phyloP scores from a whole-genome alignment of 1,140 invertebrate species.

The Acromyrmex charruanus region DNA sequence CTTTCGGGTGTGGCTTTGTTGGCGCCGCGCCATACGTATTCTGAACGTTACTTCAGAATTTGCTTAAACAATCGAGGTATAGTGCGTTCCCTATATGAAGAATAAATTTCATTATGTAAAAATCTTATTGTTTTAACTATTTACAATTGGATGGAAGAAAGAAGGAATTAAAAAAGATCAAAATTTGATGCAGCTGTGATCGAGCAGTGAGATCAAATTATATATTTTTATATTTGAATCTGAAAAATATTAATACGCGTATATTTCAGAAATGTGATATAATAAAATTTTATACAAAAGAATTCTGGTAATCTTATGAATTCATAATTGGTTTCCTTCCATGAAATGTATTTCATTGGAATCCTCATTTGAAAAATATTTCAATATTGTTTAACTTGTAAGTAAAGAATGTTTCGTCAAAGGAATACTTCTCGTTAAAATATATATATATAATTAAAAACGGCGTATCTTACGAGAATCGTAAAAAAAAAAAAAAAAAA shows the following conservation, averaged over 20 bases:
- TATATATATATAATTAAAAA: conserved; percentile 33
- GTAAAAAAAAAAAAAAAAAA: neutral
- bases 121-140: conserved; percentile 7
- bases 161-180: neutral
- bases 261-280: neutral
- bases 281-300: neutral
- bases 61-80: conserved; percentile 45
- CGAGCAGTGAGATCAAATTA: neutral
- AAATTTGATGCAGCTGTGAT: neutral
- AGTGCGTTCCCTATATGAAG: neutral
- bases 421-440: conserved; percentile 6
- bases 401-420: conserved; percentile 17
- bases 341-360: neutral
- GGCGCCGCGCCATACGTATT: conserved; percentile 22
- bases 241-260: neutral
- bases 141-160: neutral
- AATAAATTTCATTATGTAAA: conserved; percentile 20
- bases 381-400: conserved; percentile 15
- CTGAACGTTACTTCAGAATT: conserved; percentile 17
- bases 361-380: conserved; percentile 10
- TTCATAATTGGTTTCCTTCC: conserved; percentile 17
- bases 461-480: conserved; percentile 2
- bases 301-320: neutral
- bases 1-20: conserved; percentile 38
- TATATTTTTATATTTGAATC: neutral